These are phyloP conservation scores for Neelides sp. DNA, from an alignment of 1,140 invertebrate genomes.

Conservation along the genomic window DNA sequence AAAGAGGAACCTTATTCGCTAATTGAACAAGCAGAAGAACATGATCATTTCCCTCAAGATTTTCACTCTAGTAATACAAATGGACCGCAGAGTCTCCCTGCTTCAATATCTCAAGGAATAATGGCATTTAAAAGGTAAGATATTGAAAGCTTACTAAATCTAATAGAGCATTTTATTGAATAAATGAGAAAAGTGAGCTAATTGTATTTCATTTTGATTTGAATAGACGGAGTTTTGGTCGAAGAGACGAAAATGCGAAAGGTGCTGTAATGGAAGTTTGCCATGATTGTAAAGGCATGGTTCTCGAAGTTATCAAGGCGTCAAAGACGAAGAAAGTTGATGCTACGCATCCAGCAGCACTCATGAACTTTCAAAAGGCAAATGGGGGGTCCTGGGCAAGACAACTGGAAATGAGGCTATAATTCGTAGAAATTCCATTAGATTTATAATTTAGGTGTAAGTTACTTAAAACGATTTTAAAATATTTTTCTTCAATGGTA, in stretches of 20 bases:
- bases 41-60: slow-evolving; percentile 22
- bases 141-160: not conserved
- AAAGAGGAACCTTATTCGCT: slow-evolving; percentile 33
- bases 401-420: no score
- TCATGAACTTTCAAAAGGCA: no score
- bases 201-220: slow-evolving; percentile 8
- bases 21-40: slow-evolving; percentile 18
- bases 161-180: not conserved
- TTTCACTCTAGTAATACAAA: not conserved
- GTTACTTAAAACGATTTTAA: no score
- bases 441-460: no score
- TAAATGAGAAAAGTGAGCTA: not conserved
- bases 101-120: slow-evolving; percentile 34
- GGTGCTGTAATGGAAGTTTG: slow-evolving; percentile 78
- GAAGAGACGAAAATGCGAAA: slow-evolving; percentile 47
- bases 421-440: no score
- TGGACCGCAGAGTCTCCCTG: slow-evolving; percentile 33
- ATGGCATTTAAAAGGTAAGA: slow-evolving; percentile 29
- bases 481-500: no score
- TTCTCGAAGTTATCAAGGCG: no score
- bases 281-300: slow-evolving; percentile 85
- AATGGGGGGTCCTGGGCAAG: no score
- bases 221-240: slow-evolving; percentile 31
- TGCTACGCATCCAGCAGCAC: no score
- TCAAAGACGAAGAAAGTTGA: no score